A percentile compares a stretch with the other conserved stretches of the same genome.
Conservation (phyloP, 2,797 vertebrate genomes). For the Zenarchopterus dispar region DNA sequence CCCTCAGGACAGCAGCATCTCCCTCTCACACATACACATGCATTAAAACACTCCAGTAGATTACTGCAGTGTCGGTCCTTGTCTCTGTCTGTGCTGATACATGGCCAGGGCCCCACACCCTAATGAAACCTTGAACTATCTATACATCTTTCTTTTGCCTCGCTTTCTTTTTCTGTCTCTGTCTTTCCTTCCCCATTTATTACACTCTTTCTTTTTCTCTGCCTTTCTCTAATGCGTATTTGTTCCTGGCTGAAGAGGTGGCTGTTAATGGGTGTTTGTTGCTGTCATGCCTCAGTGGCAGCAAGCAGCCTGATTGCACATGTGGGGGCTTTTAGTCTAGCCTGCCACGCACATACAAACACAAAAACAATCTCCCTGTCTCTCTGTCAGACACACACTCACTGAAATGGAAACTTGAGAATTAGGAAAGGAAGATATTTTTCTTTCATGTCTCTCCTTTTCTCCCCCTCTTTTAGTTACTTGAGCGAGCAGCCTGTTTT, state of each 20-base stretch:
- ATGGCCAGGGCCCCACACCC: too few relatives aligned
- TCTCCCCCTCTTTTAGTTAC: constrained; percentile 11
- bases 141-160: too few relatives aligned
- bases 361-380: background rate
- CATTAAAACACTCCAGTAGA: too few relatives aligned
- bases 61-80: too few relatives aligned
- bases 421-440: background rate
- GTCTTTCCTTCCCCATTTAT: background rate
- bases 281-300: constrained; percentile 36
- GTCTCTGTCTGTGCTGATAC: too few relatives aligned
- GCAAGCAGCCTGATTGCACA: constrained; percentile 19
- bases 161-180: background rate
- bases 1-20: too few relatives aligned
- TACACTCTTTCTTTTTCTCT: too few relatives aligned
- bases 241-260: constrained; percentile 20
- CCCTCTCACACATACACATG: too few relatives aligned
- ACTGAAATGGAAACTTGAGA: constrained; percentile 10
- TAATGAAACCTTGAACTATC: too few relatives aligned
- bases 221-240: background rate
- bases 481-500: background rate
- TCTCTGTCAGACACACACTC: constrained; percentile 1
- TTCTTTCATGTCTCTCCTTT: constrained; percentile 1
- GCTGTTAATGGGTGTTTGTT: constrained; percentile 50
- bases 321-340: constrained; percentile 19
- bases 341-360: background rate